A percentile compares a stretch with the other conserved stretches of the same genome.
Conservation (phyloP, 2,888 invertebrate genomes). For the Brachypterus glaber region DNA sequence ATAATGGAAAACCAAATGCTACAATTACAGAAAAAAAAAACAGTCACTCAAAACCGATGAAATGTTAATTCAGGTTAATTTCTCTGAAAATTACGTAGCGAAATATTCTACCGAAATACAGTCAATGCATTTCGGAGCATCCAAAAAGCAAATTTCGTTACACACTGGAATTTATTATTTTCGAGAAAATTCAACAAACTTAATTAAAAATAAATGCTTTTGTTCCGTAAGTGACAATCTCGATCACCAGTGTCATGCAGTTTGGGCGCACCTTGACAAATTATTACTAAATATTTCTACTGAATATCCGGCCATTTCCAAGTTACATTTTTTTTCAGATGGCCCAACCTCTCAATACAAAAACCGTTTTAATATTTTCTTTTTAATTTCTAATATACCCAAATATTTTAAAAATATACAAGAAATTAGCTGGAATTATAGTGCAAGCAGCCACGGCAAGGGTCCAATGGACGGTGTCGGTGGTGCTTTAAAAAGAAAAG, state of each 20-base stretch:
- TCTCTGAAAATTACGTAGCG: conserved; percentile 13
- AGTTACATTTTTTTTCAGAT: conserved; percentile 12
- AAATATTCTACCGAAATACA: conserved; percentile 14
- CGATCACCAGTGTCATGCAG: conserved; percentile 12
- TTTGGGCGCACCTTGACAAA: conserved; percentile 12
- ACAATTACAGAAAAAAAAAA: conserved; percentile 8
- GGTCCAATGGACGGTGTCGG: conserved; percentile 14
- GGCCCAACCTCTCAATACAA: conserved; percentile 14
- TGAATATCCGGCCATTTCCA: conserved; percentile 5
- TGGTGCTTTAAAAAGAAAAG: conserved; percentile 11
- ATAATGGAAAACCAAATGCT: conserved; percentile 7
- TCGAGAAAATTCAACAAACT: not conserved
- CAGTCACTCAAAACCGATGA: conserved; percentile 1
- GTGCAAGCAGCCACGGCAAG: conserved; percentile 9
- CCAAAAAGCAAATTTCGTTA: conserved; percentile 11
- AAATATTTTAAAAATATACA: conserved; percentile 4
- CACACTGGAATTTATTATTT: conserved; percentile 13
- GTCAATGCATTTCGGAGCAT: conserved; percentile 14
- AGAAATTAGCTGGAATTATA: conserved; percentile 5
- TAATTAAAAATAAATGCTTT: conserved; percentile 9
- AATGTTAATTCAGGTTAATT: conserved; percentile 15
- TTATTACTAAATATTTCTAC: conserved; percentile 5
- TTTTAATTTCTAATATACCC: conserved; percentile 4
- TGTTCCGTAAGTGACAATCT: conserved; percentile 12
- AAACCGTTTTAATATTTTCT: conserved; percentile 10